phyloP scores from a whole-genome alignment of 1,140 invertebrate species.

The Sitophilus oryzae region DNA sequence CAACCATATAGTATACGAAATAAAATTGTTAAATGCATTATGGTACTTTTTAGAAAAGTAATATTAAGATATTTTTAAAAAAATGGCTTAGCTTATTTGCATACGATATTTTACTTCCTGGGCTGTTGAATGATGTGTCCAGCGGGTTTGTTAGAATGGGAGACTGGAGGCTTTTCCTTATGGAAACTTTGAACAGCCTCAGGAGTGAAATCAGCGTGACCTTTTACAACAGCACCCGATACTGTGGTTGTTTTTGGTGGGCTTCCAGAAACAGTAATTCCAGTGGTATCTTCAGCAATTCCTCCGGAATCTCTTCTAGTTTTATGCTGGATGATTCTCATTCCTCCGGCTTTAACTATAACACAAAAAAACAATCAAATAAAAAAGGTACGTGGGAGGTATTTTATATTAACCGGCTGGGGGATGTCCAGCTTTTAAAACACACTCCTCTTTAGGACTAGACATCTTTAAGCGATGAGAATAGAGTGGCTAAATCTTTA shows the following conservation, averaged over 20 bases:
- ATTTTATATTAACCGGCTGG: slow-evolving; percentile 65
- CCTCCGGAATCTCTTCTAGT: slow-evolving; percentile 48
- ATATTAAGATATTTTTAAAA: neutral
- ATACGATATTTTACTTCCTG: no score
- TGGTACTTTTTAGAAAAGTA: neutral
- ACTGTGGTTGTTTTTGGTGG: slow-evolving; percentile 72
- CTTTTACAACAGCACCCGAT: slow-evolving; percentile 71
- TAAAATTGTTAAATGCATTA: neutral
- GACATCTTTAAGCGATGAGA: slow-evolving; percentile 47
- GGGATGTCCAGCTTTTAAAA: slow-evolving; percentile 74
- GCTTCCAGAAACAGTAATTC: slow-evolving; percentile 49
- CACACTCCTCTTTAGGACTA: slow-evolving; percentile 53
- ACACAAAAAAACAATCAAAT: slow-evolving; percentile 20
- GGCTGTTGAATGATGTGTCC: slow-evolving; percentile 72
- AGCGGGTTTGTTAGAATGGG: slow-evolving; percentile 52
- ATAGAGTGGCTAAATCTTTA: neutral
- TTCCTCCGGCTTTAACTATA: slow-evolving; percentile 84
- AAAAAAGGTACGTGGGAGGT: neutral
- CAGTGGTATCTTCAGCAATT: slow-evolving; percentile 41
- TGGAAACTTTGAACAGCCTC: slow-evolving; percentile 77
- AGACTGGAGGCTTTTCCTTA: slow-evolving; percentile 65
- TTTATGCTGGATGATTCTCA: slow-evolving; percentile 88
- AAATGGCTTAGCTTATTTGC: no score
- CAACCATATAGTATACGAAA: no score
- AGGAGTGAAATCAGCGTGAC: slow-evolving; percentile 81